These are phyloP conservation scores for Willowsia nigromaculata DNA, from an alignment of 2,888 invertebrate genomes.

Conservation along the genomic window DNA sequence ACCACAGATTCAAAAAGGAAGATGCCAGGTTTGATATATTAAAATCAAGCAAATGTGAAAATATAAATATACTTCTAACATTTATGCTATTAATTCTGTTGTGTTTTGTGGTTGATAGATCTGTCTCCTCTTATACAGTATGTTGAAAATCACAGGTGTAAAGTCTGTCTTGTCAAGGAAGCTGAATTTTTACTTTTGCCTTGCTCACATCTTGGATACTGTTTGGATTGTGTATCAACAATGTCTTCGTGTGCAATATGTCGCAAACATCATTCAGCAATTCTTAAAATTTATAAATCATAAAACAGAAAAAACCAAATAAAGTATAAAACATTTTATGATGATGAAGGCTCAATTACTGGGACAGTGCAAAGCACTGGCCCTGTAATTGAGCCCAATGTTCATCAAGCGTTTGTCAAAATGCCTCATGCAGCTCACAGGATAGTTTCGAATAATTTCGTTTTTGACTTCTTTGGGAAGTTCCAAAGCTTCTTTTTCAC, in stretches of 20 bases:
- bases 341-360: too few species aligned
- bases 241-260: not conserved
- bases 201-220: constrained; percentile 9
- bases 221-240: constrained; percentile 16
- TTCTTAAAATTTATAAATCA: not conserved
- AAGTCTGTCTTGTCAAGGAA: constrained; percentile 18
- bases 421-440: constrained; percentile 56
- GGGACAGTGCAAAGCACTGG: too few species aligned
- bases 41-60: too few species aligned
- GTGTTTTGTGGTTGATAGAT: not conserved
- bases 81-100: not conserved
- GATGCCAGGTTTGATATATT: not conserved
- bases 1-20: too few species aligned
- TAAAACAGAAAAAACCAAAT: too few species aligned
- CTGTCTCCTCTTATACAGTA: not conserved
- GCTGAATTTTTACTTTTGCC: not conserved
- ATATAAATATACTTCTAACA: not conserved
- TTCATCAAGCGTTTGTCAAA: too few species aligned
- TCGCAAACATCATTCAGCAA: not conserved
- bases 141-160: constrained; percentile 5
- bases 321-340: too few species aligned
- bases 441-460: constrained; percentile 50
- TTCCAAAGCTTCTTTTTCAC: not conserved
- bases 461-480: not conserved
- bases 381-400: constrained; percentile 10